phyloP scores from a whole-genome alignment of 2,888 invertebrate genomes.

The Hanleya hanleyi region DNA sequence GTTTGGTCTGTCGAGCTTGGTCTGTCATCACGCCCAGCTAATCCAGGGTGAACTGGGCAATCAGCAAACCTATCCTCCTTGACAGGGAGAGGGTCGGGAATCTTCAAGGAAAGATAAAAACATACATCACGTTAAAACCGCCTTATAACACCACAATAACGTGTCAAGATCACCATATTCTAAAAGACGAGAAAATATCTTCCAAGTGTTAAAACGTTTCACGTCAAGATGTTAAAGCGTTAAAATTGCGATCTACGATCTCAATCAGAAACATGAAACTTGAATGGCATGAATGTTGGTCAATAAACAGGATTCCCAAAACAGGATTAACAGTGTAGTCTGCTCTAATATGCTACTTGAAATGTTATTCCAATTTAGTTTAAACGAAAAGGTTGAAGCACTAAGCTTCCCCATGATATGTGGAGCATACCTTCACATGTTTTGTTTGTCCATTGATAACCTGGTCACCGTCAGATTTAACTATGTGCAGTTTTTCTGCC shows the following conservation, averaged over 20 bases:
- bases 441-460: slow-evolving; percentile 55
- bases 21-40: no score
- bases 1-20: no score
- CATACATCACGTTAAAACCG: neutral
- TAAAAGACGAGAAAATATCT: no score
- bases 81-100: neutral
- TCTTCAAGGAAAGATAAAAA: neutral
- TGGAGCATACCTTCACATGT: slow-evolving; percentile 47
- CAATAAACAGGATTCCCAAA: no score
- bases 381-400: neutral
- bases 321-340: neutral
- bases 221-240: no score
- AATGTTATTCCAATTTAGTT: neutral
- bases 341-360: neutral
- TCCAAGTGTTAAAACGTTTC: no score
- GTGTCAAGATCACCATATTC: no score
- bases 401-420: neutral
- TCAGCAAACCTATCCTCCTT: neutral
- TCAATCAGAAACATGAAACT: no score
- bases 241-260: no score
- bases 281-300: neutral
- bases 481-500: slow-evolving; percentile 38
- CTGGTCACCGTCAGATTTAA: slow-evolving; percentile 56
- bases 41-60: neutral
- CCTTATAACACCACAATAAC: neutral